Evolutionary conservation across 2,113 vertebrate species (phyloP).

Genomic region (Callithrix jacchus): DNA sequence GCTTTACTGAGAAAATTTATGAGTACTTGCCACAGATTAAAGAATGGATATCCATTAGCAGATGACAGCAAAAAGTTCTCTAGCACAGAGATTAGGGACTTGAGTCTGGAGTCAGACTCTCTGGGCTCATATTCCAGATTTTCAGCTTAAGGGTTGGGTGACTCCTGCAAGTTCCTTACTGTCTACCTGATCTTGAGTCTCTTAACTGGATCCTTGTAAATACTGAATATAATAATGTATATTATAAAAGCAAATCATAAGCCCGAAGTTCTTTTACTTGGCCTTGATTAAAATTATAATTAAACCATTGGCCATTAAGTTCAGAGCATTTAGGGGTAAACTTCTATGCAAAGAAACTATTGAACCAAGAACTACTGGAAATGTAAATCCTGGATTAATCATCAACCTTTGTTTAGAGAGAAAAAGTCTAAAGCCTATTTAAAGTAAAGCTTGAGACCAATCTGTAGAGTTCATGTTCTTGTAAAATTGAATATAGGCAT

Average conservation of each 20-base stretch:
- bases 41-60: not conserved
- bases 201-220: not conserved
- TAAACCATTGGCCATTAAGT: constrained; percentile 2
- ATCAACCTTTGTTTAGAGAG: not conserved
- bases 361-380: not conserved
- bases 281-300: not conserved
- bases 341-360: not conserved
- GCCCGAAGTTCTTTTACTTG: not conserved
- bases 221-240: not conserved
- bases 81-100: not conserved
- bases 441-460: not conserved
- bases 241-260: constrained; percentile 22
- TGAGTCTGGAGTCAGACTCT: not conserved
- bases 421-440: not conserved
- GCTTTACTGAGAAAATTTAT: not conserved
- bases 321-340: not conserved
- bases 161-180: not conserved
- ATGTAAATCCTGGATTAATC: not conserved
- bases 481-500: not conserved
- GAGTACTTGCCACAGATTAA: not conserved
- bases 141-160: not conserved
- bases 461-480: not conserved
- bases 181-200: not conserved
- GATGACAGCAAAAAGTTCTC: not conserved
- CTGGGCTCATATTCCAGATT: not conserved